These are phyloP conservation scores for Agelas oroides DNA, from an alignment of 37 sponge, comb jelly and placozoan species.

Conservation along the genomic window DNA sequence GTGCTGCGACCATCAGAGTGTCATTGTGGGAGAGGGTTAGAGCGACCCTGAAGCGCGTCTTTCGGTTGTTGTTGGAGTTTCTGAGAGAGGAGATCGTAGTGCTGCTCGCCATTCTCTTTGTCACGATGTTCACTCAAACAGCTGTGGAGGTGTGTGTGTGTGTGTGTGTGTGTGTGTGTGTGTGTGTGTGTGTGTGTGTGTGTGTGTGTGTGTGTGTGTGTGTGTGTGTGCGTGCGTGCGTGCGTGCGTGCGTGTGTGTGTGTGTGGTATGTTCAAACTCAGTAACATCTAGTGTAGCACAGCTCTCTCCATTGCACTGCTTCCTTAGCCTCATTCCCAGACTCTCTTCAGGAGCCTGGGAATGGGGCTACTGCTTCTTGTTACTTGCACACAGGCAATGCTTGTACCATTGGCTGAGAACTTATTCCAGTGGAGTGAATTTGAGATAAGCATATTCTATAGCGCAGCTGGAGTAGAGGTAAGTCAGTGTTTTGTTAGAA, in stretches of 20 bases:
- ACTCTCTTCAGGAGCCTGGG: too few relatives aligned
- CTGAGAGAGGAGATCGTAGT: conserved; percentile 78
- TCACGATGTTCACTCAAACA: conserved; percentile 83
- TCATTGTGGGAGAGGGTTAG: too few relatives aligned
- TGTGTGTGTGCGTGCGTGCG: too few relatives aligned
- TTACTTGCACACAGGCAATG: conserved; percentile 49
- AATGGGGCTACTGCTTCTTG: too few relatives aligned
- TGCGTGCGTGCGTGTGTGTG: too few relatives aligned
- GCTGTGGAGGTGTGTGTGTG: conserved; percentile 68
- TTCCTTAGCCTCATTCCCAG: not conserved
- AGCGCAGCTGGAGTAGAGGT: conserved; percentile 70
- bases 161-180: not conserved
- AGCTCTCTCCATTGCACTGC: too few relatives aligned
- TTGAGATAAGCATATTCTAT: conserved; percentile 78
- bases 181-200: not conserved
- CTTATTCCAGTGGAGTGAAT: conserved; percentile 69
- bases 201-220: not conserved
- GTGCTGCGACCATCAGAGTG: too few relatives aligned
- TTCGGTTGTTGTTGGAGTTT: conserved; percentile 30
- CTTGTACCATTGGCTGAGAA: conserved; percentile 77
- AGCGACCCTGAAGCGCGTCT: not conserved
- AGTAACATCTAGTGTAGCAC: too few relatives aligned
- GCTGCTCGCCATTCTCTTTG: conserved; percentile 67
- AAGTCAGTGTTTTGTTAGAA: not conserved
- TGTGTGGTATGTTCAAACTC: too few relatives aligned